Evolutionary conservation across 2,797 vertebrate genomes (phyloP).

Genomic region (Amphiprion clarkii): DNA sequence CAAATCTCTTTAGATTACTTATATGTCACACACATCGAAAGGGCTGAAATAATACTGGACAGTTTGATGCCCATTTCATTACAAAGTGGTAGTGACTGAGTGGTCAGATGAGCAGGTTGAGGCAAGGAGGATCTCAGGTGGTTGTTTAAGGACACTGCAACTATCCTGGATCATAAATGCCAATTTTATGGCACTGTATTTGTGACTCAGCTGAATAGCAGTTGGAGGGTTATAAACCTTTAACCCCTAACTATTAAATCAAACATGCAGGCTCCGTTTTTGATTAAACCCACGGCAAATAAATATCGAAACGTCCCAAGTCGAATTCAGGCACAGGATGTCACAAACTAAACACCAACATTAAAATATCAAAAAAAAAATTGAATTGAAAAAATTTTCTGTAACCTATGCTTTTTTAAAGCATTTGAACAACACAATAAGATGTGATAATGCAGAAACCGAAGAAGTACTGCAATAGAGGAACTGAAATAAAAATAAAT

Average conservation of each 20-base stretch:
- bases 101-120: slow-evolving; percentile 6
- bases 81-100: not conserved
- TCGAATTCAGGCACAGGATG: not conserved
- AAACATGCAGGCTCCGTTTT: slow-evolving; percentile 34
- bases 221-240: slow-evolving; percentile 56
- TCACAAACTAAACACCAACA: not conserved
- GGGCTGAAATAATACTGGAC: not conserved
- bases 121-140: slow-evolving; percentile 7
- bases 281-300: slow-evolving; percentile 30
- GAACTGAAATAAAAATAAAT: not conserved
- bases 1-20: not conserved
- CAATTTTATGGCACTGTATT: slow-evolving; percentile 51
- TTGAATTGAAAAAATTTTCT: not conserved
- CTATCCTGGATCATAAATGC: slow-evolving; percentile 62
- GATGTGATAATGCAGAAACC: not conserved
- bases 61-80: not conserved
- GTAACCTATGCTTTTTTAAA: too few species aligned
- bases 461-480: not conserved
- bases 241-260: slow-evolving; percentile 54
- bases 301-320: slow-evolving; percentile 9
- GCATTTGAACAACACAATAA: too few species aligned
- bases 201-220: slow-evolving; percentile 54
- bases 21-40: not conserved
- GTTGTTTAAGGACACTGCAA: slow-evolving; percentile 57
- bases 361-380: not conserved